These are phyloP conservation scores for Cygnus atratus DNA, from an alignment of 2,113 vertebrate species.

Conservation along the genomic window DNA sequence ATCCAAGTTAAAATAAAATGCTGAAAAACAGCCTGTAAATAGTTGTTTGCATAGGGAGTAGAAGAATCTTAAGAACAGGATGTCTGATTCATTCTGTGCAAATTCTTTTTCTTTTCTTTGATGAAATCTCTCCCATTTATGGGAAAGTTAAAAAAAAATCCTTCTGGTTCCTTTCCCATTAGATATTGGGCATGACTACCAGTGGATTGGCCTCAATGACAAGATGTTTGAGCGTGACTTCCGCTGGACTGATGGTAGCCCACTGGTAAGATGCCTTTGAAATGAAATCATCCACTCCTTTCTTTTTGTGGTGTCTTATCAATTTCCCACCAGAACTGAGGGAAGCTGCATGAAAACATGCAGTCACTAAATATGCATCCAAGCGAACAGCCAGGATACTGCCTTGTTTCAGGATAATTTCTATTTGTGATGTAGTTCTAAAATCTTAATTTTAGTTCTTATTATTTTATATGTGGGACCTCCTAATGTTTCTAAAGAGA, in stretches of 20 bases:
- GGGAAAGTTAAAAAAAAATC: conserved; percentile 41
- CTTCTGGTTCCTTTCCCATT: conserved; percentile 49
- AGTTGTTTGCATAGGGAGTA: not conserved
- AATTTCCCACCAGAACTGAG: not conserved
- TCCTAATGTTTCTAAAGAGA: not conserved
- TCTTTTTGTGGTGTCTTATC: not conserved
- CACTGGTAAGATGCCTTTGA: conserved; percentile 84
- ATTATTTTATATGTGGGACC: not conserved
- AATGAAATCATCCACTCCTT: not conserved
- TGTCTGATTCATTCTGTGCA: conserved; percentile 50
- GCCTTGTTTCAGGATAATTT: not conserved
- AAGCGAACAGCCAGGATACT: not conserved
- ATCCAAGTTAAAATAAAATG: not conserved
- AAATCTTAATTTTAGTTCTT: not conserved
- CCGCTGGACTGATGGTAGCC: conserved; percentile 92
- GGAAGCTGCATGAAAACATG: not conserved
- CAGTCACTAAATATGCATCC: not conserved
- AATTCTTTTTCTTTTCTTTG: conserved; percentile 50
- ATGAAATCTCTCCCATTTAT: conserved; percentile 40
- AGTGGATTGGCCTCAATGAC: conserved; percentile 98
- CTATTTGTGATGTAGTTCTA: not conserved
- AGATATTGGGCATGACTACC: conserved; percentile 97
- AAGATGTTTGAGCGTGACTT: conserved; percentile 98
- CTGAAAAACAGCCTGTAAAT: not conserved
- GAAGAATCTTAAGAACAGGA: conserved; percentile 18